Percentiles rank a stretch among this genome's conserved stretches.
These are phyloP conservation scores for Spisula solida DNA, from an alignment of 2,888 invertebrate species.

Conservation along the genomic window DNA sequence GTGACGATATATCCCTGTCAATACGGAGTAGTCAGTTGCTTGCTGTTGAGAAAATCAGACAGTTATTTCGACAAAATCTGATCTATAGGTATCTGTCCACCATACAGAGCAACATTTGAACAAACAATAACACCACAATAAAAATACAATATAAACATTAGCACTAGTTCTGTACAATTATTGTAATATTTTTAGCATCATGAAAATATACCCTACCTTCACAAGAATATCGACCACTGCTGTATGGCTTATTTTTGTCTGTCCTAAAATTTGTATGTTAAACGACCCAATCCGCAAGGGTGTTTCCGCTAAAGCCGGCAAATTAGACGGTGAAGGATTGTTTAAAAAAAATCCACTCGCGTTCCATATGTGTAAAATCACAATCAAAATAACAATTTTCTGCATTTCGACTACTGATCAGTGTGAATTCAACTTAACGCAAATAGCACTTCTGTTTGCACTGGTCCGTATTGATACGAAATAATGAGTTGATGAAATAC, in stretches of 20 bases:
- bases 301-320: conserved; percentile 69
- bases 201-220: conserved; percentile 69
- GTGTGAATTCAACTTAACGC: background rate
- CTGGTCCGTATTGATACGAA: background rate
- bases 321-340: background rate
- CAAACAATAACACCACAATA: no score
- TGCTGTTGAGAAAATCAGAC: no score
- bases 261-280: conserved; percentile 81
- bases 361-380: background rate
- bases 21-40: no score
- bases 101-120: no score
- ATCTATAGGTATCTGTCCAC: no score
- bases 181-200: no score
- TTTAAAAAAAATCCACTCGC: conserved; percentile 15
- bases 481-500: background rate
- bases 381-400: conserved; percentile 5
- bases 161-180: no score
- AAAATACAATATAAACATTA: no score
- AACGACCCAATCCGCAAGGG: conserved; percentile 78
- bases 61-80: no score
- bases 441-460: background rate
- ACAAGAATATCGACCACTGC: conserved; percentile 72
- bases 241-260: conserved; percentile 70
- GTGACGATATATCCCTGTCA: no score
- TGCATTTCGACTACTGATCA: background rate